These are phyloP conservation scores for Liopterus haemorrhoidalis DNA, from an alignment of 2,888 invertebrate species.

Conservation along the genomic window DNA sequence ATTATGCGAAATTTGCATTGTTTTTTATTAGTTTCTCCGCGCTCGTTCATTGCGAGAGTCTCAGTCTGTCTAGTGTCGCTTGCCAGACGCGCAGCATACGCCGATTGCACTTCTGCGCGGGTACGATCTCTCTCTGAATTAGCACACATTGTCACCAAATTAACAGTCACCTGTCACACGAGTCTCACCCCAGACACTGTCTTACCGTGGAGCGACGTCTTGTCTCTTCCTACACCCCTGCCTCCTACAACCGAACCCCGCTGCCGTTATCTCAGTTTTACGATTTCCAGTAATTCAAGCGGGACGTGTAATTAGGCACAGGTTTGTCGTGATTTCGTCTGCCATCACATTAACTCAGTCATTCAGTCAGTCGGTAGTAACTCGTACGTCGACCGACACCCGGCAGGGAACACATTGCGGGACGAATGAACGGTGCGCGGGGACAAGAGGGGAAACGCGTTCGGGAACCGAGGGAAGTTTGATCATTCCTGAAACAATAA, in stretches of 20 bases:
- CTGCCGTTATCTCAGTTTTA: constrained; percentile 57
- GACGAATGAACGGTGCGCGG: too few relatives aligned
- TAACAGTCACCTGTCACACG: constrained; percentile 42
- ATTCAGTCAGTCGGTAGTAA: too few relatives aligned
- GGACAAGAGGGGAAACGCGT: too few relatives aligned
- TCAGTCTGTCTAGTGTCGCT: constrained; percentile 22
- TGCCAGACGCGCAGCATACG: constrained; percentile 28
- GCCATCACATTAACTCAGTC: too few relatives aligned
- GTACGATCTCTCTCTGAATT: constrained; percentile 38
- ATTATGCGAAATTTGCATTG: constrained; percentile 33
- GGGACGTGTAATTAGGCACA: constrained; percentile 38
- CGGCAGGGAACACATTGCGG: too few relatives aligned
- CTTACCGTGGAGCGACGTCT: constrained; percentile 5
- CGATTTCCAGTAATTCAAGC: constrained; percentile 43
- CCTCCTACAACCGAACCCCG: constrained; percentile 44
- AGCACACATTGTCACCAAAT: constrained; percentile 42
- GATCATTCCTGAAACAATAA: constrained; percentile 44
- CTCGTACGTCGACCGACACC: too few relatives aligned
- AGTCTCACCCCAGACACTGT: constrained; percentile 28
- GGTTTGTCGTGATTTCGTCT: constrained; percentile 38
- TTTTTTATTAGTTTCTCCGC: constrained; percentile 14
- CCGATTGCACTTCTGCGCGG: too few relatives aligned
- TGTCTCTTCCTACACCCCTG: too few relatives aligned
- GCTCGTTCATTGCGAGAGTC: constrained; percentile 19
- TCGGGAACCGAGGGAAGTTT: too few relatives aligned